Percentiles rank a stretch among this genome's conserved stretches.
phyloP scores from a whole-genome alignment of 2,888 invertebrate species.

The Epistrophella euchroma region DNA sequence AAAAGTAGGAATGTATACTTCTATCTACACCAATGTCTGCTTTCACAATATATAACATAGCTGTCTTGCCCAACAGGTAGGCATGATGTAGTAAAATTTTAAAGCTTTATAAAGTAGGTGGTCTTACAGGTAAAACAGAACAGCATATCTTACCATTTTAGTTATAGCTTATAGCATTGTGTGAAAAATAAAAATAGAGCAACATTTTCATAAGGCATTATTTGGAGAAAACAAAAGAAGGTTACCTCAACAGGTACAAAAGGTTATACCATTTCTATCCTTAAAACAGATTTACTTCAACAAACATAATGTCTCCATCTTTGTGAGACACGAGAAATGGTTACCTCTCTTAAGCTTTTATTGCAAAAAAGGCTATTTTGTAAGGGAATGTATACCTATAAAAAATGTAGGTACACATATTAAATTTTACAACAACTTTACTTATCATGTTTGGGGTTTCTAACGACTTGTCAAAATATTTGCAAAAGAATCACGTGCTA shows the following conservation, averaged over 20 bases:
- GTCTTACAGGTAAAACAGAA: background rate
- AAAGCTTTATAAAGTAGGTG: background rate
- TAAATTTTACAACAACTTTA: background rate
- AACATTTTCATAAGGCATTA: background rate
- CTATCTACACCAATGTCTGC: background rate
- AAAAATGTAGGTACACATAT: no score
- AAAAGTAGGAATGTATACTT: background rate
- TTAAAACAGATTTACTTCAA: background rate
- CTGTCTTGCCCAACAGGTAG: background rate
- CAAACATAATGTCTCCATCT: background rate
- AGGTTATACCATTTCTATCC: background rate
- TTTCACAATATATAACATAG: background rate
- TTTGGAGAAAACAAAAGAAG: background rate
- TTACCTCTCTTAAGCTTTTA: background rate
- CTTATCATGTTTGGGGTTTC: background rate
- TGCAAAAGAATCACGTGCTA: background rate
- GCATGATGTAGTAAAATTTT: background rate
- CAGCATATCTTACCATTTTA: slow-evolving; percentile 4
- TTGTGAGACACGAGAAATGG: background rate
- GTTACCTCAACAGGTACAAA: slow-evolving; percentile 4
- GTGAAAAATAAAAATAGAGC: background rate
- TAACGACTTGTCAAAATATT: background rate
- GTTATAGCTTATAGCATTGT: background rate
- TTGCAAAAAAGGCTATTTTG: background rate
- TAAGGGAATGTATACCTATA: background rate